Evolutionary conservation across 2,888 invertebrate genomes (phyloP).

Genomic region (Cartodere bifasciata): DNA sequence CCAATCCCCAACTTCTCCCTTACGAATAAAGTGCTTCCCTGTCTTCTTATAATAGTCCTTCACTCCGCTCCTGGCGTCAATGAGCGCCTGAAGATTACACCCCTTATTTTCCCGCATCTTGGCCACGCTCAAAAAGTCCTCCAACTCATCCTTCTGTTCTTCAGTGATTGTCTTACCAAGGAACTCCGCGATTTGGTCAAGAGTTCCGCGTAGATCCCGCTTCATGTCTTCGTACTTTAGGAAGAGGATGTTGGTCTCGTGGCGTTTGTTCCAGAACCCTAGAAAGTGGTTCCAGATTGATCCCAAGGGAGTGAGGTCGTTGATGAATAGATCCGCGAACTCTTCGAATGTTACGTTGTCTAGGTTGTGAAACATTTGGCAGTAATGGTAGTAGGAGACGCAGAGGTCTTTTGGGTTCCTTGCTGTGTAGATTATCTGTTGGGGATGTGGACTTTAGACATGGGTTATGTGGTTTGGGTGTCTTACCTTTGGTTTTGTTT

Average conservation of each 20-base stretch:
- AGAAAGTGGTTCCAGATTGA: slow-evolving; percentile 50
- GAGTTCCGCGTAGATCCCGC: slow-evolving; percentile 47
- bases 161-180: slow-evolving; percentile 53
- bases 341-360: slow-evolving; percentile 47
- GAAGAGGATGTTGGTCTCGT: slow-evolving; percentile 62
- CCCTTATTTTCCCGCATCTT: slow-evolving; percentile 46
- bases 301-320: slow-evolving; percentile 50
- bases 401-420: slow-evolving; percentile 85
- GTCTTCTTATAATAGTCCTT: slow-evolving; percentile 18
- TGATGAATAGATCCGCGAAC: slow-evolving; percentile 61
- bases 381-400: slow-evolving; percentile 81
- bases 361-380: slow-evolving; percentile 53
- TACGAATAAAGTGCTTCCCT: slow-evolving; percentile 35
- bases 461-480: background rate
- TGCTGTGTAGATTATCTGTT: slow-evolving; percentile 71
- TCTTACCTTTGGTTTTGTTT: slow-evolving; percentile 57
- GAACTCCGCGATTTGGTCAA: slow-evolving; percentile 53
- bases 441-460: slow-evolving; percentile 9
- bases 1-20: slow-evolving; percentile 36
- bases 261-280: slow-evolving; percentile 56
- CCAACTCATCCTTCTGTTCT: slow-evolving; percentile 42
- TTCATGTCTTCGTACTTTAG: slow-evolving; percentile 77
- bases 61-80: slow-evolving; percentile 24
- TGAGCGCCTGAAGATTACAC: slow-evolving; percentile 39
- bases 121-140: slow-evolving; percentile 26